These are phyloP conservation scores for Desoria tigrina DNA, from an alignment of 2,888 invertebrate genomes.

Conservation along the genomic window DNA sequence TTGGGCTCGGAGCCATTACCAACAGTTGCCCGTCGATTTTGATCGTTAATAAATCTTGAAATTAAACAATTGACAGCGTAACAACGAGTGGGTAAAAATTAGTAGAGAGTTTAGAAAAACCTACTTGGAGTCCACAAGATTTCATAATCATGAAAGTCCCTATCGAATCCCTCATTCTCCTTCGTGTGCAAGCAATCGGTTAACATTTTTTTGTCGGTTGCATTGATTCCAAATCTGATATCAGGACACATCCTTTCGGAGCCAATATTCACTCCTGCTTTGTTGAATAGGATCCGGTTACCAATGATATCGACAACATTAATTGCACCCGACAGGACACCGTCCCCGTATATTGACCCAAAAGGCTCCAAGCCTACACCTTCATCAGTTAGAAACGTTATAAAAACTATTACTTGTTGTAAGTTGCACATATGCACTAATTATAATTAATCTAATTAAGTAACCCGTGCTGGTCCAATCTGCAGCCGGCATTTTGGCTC, in stretches of 20 bases:
- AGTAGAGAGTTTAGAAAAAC: too few relatives aligned
- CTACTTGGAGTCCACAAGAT: conserved; percentile 42
- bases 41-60: conserved; percentile 26
- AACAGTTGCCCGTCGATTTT: conserved; percentile 41
- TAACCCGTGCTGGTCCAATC: too few relatives aligned
- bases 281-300: conserved; percentile 20
- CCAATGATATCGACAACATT: too few relatives aligned
- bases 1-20: conserved; percentile 32
- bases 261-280: conserved; percentile 22
- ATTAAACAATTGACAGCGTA: not conserved
- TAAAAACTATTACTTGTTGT: too few relatives aligned
- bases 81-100: not conserved
- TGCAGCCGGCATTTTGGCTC: conserved; percentile 40
- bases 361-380: too few relatives aligned
- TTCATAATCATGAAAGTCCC: conserved; percentile 39
- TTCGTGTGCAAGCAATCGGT: conserved; percentile 29
- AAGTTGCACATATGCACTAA: too few relatives aligned
- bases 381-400: too few relatives aligned
- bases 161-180: conserved; percentile 31
- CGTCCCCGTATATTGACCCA: too few relatives aligned
- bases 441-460: too few relatives aligned
- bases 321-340: too few relatives aligned
- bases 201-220: conserved; percentile 12
- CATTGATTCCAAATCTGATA: conserved; percentile 18
- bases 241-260: conserved; percentile 37